A percentile compares a stretch with the other conserved stretches of the same genome.
phyloP scores from a whole-genome alignment of 2,888 invertebrate species.

The Hypolimnas misippus region DNA sequence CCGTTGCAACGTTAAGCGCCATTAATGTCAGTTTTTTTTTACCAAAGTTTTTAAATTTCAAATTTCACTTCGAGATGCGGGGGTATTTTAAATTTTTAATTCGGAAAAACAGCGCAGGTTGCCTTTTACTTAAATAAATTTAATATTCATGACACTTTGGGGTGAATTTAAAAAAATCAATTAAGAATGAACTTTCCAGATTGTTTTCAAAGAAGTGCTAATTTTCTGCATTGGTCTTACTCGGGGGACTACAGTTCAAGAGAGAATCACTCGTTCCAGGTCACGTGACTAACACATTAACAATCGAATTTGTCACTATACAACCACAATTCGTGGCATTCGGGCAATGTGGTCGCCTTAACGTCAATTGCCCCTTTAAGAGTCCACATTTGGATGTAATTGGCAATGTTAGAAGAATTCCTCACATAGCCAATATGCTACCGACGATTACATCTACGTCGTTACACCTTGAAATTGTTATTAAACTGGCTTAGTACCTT shows the following conservation, averaged over 20 bases:
- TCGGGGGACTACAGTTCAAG: too few relatives aligned
- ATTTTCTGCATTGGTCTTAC: too few relatives aligned
- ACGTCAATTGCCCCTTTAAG: background rate
- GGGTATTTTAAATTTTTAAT: constrained; percentile 24
- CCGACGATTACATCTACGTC: background rate
- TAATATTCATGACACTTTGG: constrained; percentile 16
- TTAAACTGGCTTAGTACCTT: background rate
- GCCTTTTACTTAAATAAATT: constrained; percentile 17
- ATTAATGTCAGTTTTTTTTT: constrained; percentile 33
- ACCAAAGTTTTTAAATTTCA: constrained; percentile 27
- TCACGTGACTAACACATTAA: background rate
- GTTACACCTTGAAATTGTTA: background rate
- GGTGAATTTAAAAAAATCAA: background rate
- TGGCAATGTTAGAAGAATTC: background rate
- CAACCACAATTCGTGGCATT: background rate
- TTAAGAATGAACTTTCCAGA: background rate
- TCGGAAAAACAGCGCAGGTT: constrained; percentile 16
- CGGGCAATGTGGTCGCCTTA: background rate
- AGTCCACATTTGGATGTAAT: background rate
- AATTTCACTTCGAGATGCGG: constrained; percentile 17
- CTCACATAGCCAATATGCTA: background rate
- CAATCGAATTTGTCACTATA: background rate
- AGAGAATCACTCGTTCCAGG: background rate
- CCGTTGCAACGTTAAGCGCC: constrained; percentile 36
- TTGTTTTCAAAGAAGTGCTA: too few relatives aligned